Base-by-base conservation (phyloP, 2,113 vertebrate genomes). In the Tautogolabrus adspersus region DNA sequence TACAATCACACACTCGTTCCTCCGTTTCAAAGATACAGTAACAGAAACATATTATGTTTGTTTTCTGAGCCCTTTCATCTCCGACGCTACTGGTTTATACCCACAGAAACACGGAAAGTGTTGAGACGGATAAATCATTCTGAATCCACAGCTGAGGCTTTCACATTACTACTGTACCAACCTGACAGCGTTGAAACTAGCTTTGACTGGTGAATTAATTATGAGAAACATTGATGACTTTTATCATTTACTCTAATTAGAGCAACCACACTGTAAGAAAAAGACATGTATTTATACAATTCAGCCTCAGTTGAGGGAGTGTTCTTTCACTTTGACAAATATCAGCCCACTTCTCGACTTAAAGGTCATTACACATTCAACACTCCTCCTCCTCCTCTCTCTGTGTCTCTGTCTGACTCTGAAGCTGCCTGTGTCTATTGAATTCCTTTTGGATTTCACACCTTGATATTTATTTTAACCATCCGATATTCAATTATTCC, bases 31-130 rank as follows among this genome's bases (percentile, higher is more conserved):
- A 78, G 74, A 57, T 16, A 7, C 42, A 37, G 22, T 59, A 68
- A 77, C 44, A 77, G 59, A 55, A 70, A 61, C 75, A 71, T 67
- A 56, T 60, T 63, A 47, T 16, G 64, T 75, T 68, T 78, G 66
- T 65, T 77, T 85, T 65, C 69, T 34, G 52, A 44, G 66, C 66
- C 66, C 38, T 46, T 87, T 77, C 70, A 61, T 77, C 74, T 83
- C 72, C 42, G 19, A 15, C 3, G 44, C 66, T 47, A 1, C 55
- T 4, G 37, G 13, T 60, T 10, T 42, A 42, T 6, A 42, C 40
- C 40, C 40, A 42, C 40, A 42, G 11, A 42, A 42, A 10, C 40
- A 11, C 11, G 3, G 40, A 42, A 42, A 34, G 30, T 34, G 30
- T 34, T 34, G 30, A 34, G 30, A 2, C 30, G 30, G 30, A 34